Evolutionary conservation across 2,113 vertebrate species (phyloP), one percentile per base, ranked within the genome.

Genomic region (Hippocampus abdominalis): DNA sequence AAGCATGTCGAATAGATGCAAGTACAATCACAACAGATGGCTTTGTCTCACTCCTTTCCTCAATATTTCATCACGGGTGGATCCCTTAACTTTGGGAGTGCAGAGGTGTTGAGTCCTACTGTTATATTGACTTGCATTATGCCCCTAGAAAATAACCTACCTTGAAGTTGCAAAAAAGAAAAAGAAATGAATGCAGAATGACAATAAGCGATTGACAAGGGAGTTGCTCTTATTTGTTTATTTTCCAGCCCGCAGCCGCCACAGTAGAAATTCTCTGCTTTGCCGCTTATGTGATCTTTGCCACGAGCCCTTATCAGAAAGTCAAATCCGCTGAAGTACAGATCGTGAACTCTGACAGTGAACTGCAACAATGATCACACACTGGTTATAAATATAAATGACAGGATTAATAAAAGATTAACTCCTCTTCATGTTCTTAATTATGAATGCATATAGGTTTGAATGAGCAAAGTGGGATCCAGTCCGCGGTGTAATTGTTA

Each of bases 321-420:
- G 54, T 56, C 54, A 25, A 10, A 56, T 57, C 54, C 13, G 13
- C 8, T 3, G 54, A 32, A 61, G 32, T 16, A 18, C 12, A 61
- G 7, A 21, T 20, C 2, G 49, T 7, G 48, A 49, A 49, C 48
- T 32, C 8, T 60, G 27, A 32, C 27, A 29, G 25, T 60, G 15
- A 32, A 60, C 57, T 36, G 15, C 29, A 61, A 36, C 16, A 36
- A 32, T 61, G 59, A 61, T 32, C 12, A 6, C 71, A 63, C 69
- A 70, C 44, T 13, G 51, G 64, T 81, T 79, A 86, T 88, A 81
- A 88, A 92, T 92, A 89, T 88, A 89, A 89, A 91, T 89, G 80
- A 70, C 75, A 63, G 71, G 65, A 79, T 91, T 81, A 86, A 89
- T 92, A 91, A 90, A 86, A 86, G 72, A 92, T 84, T 69, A 75